phyloP scores from a whole-genome alignment of 2,113 vertebrate species.

The Ibidorhyncha struthersii region DNA sequence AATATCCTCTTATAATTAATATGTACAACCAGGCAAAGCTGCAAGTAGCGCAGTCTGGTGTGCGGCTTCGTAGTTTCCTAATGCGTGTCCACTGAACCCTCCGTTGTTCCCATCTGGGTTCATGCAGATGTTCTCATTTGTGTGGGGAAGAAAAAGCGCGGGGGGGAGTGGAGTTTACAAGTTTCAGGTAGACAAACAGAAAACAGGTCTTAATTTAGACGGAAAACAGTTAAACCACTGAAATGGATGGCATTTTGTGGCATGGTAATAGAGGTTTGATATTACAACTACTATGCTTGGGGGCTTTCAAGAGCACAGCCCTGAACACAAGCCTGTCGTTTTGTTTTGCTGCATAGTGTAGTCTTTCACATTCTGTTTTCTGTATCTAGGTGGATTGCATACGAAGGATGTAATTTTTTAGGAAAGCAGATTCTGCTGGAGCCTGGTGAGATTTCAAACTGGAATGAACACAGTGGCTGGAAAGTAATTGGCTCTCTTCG shows the following conservation, averaged over 20 bases:
- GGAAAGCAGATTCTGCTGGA: constrained; percentile 83
- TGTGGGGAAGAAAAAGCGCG: background rate
- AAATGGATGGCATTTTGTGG: background rate
- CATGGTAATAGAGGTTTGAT: background rate
- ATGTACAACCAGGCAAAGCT: background rate
- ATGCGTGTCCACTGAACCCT: background rate
- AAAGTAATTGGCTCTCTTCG: constrained; percentile 83
- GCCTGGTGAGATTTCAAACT: constrained; percentile 74
- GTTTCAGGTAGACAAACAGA: background rate
- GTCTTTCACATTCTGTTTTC: background rate
- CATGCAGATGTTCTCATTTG: background rate
- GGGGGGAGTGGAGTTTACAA: background rate
- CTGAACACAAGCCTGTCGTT: background rate
- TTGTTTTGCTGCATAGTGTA: background rate
- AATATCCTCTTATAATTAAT: background rate
- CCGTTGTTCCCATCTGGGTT: background rate
- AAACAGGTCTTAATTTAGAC: background rate
- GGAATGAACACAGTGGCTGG: constrained; percentile 83
- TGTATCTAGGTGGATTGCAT: constrained; percentile 82
- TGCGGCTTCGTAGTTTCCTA: background rate
- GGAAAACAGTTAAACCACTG: background rate
- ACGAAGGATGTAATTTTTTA: constrained; percentile 83
- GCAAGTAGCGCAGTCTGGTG: background rate
- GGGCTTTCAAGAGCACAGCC: background rate
- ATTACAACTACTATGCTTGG: background rate